Conservation (phyloP, 2,888 invertebrate genomes). For the Drosophila quinaria region DNA sequence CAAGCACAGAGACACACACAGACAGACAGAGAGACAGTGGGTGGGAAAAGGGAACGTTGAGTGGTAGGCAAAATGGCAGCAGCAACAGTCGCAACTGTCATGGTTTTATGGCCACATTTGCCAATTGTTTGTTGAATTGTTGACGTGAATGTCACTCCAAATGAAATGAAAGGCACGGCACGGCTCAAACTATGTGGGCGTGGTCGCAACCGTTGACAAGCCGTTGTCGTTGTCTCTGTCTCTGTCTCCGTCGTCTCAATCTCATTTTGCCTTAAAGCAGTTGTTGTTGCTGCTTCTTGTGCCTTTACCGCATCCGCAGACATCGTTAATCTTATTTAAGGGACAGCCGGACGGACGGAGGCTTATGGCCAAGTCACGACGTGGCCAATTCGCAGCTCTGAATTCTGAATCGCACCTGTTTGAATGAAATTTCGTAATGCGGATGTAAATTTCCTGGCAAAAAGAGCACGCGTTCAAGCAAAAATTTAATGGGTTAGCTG, state of each 20-base stretch:
- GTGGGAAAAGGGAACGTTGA: conserved; percentile 16
- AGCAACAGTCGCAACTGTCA: conserved; percentile 66
- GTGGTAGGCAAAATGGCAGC: conserved; percentile 54
- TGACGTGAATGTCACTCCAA: conserved; percentile 72
- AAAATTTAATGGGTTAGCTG: conserved; percentile 15
- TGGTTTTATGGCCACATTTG: conserved; percentile 82
- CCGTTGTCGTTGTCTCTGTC: conserved; percentile 6
- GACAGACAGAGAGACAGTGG: neutral
- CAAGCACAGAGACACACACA: conserved; percentile 24
- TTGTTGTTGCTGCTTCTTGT: conserved; percentile 26
- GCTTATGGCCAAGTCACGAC: conserved; percentile 38
- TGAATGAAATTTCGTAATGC: conserved; percentile 36
- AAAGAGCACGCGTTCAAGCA: conserved; percentile 19
- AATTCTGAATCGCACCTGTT: conserved; percentile 57
- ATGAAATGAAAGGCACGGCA: conserved; percentile 49
- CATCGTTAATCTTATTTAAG: conserved; percentile 73
- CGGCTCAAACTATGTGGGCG: conserved; percentile 29
- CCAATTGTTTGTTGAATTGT: conserved; percentile 83
- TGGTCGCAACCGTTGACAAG: conserved; percentile 41
- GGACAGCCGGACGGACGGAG: conserved; percentile 36
- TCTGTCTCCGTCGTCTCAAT: conserved; percentile 20
- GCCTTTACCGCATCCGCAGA: conserved; percentile 34
- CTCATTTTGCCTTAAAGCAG: conserved; percentile 22
- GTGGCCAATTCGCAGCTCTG: conserved; percentile 23
- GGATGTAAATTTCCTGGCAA: conserved; percentile 11